Evolutionary conservation across 2,888 invertebrate species (phyloP).

Genomic region (Molorchus minor): DNA sequence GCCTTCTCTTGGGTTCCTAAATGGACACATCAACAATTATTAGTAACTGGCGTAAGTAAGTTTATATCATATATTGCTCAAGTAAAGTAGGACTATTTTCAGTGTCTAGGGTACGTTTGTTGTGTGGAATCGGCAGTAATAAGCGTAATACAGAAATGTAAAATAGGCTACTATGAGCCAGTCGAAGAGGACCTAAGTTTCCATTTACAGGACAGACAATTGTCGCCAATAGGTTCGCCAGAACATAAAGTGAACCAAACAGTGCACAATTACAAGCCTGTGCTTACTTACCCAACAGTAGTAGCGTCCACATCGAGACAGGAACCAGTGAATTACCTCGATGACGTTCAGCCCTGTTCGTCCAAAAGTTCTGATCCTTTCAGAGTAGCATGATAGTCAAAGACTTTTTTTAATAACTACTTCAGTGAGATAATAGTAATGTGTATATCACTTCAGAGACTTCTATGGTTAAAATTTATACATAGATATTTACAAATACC

Average conservation of each 20-base stretch:
- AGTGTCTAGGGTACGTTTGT: constrained; percentile 72
- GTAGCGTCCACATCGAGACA: constrained; percentile 66
- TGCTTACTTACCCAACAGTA: constrained; percentile 54
- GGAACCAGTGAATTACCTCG: constrained; percentile 57
- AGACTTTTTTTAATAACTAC: constrained; percentile 34
- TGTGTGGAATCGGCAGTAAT: constrained; percentile 69
- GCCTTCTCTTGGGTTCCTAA: constrained; percentile 75
- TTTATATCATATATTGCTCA: background rate
- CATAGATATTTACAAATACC: constrained; percentile 29
- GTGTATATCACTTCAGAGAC: constrained; percentile 37
- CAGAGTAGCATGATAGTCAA: constrained; percentile 59
- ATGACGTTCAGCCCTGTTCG: constrained; percentile 64
- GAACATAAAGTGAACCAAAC: constrained; percentile 59
- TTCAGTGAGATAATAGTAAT: constrained; percentile 40
- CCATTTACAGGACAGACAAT: constrained; percentile 63
- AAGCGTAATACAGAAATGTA: constrained; percentile 68
- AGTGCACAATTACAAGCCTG: constrained; percentile 62
- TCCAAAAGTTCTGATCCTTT: constrained; percentile 61
- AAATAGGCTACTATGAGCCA: constrained; percentile 68
- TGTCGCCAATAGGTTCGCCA: constrained; percentile 55
- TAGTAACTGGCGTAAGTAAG: constrained; percentile 70
- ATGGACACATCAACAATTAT: constrained; percentile 76
- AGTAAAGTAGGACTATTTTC: constrained; percentile 44
- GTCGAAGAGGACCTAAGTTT: constrained; percentile 72
- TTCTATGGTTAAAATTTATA: constrained; percentile 31